Conservation (phyloP, 1,140 invertebrate genomes). For the Globodera rostochiensis region DNA sequence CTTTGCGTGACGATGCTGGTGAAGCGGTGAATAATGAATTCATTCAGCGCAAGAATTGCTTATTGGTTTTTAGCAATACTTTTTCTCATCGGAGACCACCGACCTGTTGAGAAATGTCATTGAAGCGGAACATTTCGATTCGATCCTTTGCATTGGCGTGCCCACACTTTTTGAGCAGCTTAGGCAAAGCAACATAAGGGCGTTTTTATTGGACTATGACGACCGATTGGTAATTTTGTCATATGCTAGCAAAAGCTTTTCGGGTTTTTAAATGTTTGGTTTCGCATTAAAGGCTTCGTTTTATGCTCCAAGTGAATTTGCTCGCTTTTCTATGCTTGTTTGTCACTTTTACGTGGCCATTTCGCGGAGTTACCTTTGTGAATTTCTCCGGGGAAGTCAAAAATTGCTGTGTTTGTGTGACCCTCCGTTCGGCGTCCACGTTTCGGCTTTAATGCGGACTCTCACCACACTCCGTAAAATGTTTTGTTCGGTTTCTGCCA, state of each 20-base stretch:
- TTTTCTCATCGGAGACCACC: conserved; percentile 15
- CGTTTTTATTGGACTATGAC: conserved; percentile 35
- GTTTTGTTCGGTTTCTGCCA: conserved; percentile 12
- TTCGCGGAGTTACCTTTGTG: conserved; percentile 13
- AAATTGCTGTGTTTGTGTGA: conserved; percentile 32
- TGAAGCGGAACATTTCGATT: conserved; percentile 23
- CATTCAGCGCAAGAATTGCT: background rate
- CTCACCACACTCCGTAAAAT: conserved; percentile 24
- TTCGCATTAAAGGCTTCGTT: conserved; percentile 32
- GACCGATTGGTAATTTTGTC: conserved; percentile 38
- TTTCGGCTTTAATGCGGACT: conserved; percentile 31
- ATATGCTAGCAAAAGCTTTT: no score
- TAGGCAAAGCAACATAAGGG: background rate
- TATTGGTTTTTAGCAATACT: conserved; percentile 18
- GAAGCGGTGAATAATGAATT: conserved; percentile 16
- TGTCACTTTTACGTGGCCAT: conserved; percentile 31
- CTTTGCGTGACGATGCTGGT: conserved; percentile 10
- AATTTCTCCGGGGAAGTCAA: conserved; percentile 25
- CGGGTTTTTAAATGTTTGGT: no score
- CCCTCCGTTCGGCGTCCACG: conserved; percentile 39
- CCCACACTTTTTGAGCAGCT: conserved; percentile 35
- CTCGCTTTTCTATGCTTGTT: conserved; percentile 39
- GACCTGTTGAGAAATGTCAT: conserved; percentile 5
- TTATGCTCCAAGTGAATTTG: conserved; percentile 33
- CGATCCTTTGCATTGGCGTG: conserved; percentile 35